Evolutionary conservation across 2,113 vertebrate genomes (phyloP).

Genomic region (Myotis lucifugus): DNA sequence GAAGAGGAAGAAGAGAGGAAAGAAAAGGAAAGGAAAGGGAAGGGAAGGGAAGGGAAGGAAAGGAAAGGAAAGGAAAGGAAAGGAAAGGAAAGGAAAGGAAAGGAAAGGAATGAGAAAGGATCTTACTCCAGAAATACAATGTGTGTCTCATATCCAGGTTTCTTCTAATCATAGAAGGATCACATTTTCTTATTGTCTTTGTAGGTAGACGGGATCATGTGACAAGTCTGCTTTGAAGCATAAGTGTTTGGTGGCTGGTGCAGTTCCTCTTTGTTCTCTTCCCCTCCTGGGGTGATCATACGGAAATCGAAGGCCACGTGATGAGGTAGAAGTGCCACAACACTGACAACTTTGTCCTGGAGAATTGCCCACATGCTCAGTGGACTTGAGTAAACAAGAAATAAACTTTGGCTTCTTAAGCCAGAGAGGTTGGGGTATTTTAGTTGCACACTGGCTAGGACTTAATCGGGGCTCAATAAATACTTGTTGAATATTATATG

Average conservation of each 20-base stretch:
- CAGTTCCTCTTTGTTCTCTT: background rate
- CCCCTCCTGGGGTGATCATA: background rate
- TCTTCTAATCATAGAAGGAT: background rate
- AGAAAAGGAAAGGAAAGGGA: background rate
- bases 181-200: background rate
- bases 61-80: too few species aligned
- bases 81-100: too few species aligned
- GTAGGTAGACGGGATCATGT: background rate
- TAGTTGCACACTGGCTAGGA: background rate
- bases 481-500: background rate
- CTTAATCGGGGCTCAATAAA: slow-evolving; percentile 3
- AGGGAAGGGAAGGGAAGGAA: too few species aligned
- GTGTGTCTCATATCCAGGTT: background rate
- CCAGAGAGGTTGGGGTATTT: background rate
- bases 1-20: too few species aligned
- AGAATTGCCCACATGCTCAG: background rate
- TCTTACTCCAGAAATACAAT: too few species aligned
- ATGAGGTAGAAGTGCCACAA: background rate
- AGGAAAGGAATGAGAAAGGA: background rate
- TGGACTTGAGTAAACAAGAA: background rate
- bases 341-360: background rate
- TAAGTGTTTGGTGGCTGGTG: background rate
- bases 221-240: background rate
- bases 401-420: background rate
- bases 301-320: background rate